phyloP scores from a whole-genome alignment of 2,888 invertebrate genomes.

The Euzophera pinguis region DNA sequence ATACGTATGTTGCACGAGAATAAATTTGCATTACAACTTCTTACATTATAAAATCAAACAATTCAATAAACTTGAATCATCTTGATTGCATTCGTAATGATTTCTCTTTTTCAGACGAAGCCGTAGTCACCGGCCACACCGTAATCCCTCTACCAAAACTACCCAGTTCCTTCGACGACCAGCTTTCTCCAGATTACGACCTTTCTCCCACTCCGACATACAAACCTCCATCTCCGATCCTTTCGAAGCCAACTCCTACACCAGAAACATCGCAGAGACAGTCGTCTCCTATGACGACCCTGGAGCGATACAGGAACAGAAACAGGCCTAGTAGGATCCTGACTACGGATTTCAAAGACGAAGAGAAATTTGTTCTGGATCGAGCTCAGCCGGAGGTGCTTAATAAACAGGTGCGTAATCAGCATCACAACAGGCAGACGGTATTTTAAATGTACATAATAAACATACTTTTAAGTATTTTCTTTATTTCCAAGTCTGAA shows the following conservation, averaged over 20 bases:
- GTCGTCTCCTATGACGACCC: constrained; percentile 66
- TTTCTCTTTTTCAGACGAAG: constrained; percentile 69
- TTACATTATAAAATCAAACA: no score
- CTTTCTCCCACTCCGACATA: constrained; percentile 47
- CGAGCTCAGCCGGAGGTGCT: constrained; percentile 79
- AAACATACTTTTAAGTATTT: no score
- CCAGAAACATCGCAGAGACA: constrained; percentile 37
- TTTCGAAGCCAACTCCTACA: constrained; percentile 45
- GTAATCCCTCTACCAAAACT: constrained; percentile 83
- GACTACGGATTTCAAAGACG: constrained; percentile 58
- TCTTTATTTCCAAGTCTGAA: no score
- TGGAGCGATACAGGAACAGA: constrained; percentile 68
- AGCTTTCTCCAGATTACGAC: constrained; percentile 58
- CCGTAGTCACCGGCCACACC: constrained; percentile 81
- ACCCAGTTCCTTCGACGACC: constrained; percentile 74
- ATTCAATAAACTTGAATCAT: no score
- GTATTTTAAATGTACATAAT: no score
- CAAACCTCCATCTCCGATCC: constrained; percentile 56
- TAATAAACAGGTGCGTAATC: constrained; percentile 61
- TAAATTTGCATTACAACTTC: no score
- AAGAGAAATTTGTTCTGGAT: constrained; percentile 87
- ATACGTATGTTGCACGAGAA: no score
- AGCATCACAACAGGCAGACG: no score
- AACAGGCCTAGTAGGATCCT: constrained; percentile 63
- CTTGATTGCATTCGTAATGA: background rate